Conservation (phyloP, 2,113 vertebrate genomes). For the Kryptolebias marmoratus region DNA sequence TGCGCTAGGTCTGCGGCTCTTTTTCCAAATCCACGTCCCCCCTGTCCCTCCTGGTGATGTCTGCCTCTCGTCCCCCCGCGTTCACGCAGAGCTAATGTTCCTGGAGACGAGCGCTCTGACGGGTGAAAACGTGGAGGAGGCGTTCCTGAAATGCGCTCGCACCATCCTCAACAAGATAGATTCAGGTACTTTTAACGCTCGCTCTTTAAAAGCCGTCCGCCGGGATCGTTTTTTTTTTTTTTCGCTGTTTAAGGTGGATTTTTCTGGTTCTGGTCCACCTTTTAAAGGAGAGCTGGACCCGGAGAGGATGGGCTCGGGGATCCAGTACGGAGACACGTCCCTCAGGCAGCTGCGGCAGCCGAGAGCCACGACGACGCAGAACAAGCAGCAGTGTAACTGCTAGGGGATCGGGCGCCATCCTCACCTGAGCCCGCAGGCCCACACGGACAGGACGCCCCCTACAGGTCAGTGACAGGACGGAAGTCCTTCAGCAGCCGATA, state of each 20-base stretch:
- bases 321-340: conserved; percentile 91
- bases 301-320: conserved; percentile 94
- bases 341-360: conserved; percentile 89
- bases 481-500: neutral
- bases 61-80: no score
- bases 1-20: neutral
- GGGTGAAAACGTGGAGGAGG: conserved; percentile 92
- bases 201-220: no score
- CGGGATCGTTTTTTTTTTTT: no score
- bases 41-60: no score
- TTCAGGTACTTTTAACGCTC: conserved; percentile 79
- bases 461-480: conserved; percentile 54
- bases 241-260: neutral
- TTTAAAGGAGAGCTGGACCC: conserved; percentile 89
- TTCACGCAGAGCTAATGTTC: conserved; percentile 87
- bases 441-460: conserved; percentile 51
- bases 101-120: conserved; percentile 93
- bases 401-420: conserved; percentile 68
- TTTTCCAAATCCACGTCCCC: no score
- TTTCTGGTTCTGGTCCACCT: neutral
- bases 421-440: conserved; percentile 40
- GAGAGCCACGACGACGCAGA: conserved; percentile 81
- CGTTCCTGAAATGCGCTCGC: conserved; percentile 91
- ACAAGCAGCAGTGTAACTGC: conserved; percentile 89
- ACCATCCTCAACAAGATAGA: conserved; percentile 94